Conservation (phyloP, 2,113 vertebrate species). For the Odontophorus gujanensis region DNA sequence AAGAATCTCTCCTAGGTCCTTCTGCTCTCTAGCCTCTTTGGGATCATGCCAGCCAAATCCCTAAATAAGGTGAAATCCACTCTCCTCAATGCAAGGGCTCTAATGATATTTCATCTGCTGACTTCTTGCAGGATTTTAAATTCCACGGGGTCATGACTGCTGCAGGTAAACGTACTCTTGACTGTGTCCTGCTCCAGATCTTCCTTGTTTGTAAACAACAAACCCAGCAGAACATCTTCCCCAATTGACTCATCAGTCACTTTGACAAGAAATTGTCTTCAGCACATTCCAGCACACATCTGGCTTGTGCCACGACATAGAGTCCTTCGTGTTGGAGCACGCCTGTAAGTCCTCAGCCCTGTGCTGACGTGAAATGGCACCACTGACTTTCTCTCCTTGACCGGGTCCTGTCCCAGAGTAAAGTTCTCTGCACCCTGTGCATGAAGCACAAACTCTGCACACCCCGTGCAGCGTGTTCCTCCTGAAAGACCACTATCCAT, state of each 20-base stretch:
- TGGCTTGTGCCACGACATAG: neutral
- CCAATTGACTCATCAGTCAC: rapidly evolving
- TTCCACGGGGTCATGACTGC: neutral
- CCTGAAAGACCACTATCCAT: neutral
- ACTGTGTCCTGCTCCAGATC: neutral
- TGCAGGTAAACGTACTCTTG: neutral
- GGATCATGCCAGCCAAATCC: neutral
- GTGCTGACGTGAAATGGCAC: neutral
- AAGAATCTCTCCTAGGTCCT: neutral
- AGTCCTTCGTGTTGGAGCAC: neutral
- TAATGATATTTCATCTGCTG: neutral
- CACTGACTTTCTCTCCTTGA: neutral
- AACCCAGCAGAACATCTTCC: neutral
- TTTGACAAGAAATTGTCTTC: neutral
- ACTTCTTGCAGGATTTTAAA: neutral
- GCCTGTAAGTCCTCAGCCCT: neutral
- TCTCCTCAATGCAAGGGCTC: neutral
- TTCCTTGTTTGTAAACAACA: neutral
- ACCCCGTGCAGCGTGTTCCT: neutral
- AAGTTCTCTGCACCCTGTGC: neutral
- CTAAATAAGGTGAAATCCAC: neutral
- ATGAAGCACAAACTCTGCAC: neutral
- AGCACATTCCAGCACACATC: neutral
- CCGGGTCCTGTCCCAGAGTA: neutral
- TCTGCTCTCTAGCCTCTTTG: neutral